phyloP scores from a whole-genome alignment of 2,888 invertebrate genomes.

The Phytoseiulus persimilis region DNA sequence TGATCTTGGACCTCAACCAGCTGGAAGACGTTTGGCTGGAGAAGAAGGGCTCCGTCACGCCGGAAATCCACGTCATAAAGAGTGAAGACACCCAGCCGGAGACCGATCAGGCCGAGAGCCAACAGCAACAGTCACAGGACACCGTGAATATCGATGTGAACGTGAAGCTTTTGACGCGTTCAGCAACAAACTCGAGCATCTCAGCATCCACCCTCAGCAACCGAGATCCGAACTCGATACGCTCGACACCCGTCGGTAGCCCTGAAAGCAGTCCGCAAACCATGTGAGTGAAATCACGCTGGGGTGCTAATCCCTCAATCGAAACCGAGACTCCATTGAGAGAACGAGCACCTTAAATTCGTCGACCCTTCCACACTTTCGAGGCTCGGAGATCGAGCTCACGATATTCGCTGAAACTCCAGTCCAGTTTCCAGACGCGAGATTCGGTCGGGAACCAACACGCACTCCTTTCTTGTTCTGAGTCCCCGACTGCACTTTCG shows the following conservation, averaged over 20 bases:
- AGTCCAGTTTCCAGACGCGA: too few species aligned
- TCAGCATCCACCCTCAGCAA: conserved; percentile 24
- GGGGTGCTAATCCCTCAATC: too few species aligned
- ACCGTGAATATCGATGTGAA: not conserved
- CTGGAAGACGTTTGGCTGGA: conserved; percentile 39
- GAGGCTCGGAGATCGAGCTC: too few species aligned
- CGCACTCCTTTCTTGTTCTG: too few species aligned
- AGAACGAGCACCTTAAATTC: too few species aligned
- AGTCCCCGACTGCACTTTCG: too few species aligned
- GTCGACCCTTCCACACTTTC: too few species aligned
- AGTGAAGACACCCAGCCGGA: conserved; percentile 7
- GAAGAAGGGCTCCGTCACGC: conserved; percentile 9
- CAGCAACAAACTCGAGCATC: not conserved
- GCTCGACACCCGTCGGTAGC: conserved; percentile 26
- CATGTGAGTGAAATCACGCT: conserved; percentile 9
- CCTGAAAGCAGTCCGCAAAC: conserved; percentile 33
- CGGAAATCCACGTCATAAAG: conserved; percentile 8
- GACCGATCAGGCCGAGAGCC: not conserved
- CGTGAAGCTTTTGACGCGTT: conserved; percentile 11
- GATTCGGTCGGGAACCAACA: too few species aligned
- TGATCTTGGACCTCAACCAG: conserved; percentile 44
- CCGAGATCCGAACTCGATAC: not conserved
- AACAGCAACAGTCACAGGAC: not conserved
- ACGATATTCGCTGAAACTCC: too few species aligned
- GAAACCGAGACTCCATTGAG: too few species aligned